Conservation (phyloP, 2,113 vertebrate species). For the Ahaetulla prasina region DNA sequence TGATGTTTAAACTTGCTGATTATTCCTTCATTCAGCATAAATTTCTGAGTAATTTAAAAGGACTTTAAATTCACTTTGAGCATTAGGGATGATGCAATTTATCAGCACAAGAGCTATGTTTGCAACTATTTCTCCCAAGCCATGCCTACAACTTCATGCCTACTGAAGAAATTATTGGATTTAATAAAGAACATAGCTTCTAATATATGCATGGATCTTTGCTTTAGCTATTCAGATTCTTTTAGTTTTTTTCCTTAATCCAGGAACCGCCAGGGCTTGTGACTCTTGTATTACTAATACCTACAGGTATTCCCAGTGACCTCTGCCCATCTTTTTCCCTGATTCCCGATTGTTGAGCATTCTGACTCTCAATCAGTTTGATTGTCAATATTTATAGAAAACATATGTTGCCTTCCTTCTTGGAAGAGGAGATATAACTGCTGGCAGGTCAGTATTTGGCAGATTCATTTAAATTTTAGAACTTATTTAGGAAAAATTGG, state of each 20-base stretch:
- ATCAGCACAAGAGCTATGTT: neutral
- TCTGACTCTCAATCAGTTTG: neutral
- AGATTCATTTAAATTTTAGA: neutral
- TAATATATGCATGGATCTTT: neutral
- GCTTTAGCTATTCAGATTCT: neutral
- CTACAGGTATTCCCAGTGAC: neutral
- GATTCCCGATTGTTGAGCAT: neutral
- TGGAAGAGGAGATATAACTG: neutral
- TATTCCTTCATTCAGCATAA: neutral
- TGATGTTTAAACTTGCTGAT: neutral
- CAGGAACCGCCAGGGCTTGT: neutral
- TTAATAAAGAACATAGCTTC: neutral
- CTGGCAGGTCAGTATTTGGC: neutral
- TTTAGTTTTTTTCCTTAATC: neutral
- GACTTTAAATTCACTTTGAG: neutral
- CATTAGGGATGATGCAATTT: neutral
- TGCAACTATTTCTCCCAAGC: neutral
- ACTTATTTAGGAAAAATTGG: neutral
- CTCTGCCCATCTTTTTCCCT: neutral
- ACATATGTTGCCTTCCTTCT: neutral
- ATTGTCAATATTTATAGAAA: neutral
- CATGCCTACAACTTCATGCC: neutral
- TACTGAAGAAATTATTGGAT: neutral
- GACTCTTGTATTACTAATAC: neutral
- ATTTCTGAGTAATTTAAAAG: conserved; percentile 6